Evolutionary conservation across 2,888 invertebrate genomes (phyloP).

Genomic region (Ochropacha duplaris): DNA sequence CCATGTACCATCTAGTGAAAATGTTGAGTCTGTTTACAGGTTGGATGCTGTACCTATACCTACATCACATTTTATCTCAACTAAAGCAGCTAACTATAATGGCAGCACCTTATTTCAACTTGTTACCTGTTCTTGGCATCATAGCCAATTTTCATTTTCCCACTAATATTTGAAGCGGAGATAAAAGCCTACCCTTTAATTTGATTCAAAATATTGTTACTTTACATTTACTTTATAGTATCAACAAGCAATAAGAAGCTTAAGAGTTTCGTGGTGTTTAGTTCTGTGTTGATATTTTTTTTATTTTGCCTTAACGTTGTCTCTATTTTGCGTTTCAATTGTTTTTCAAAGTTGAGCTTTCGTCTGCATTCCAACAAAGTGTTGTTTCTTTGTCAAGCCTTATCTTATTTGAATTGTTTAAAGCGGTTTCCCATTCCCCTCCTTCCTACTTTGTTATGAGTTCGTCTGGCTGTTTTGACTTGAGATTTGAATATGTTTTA

Average conservation of each 20-base stretch:
- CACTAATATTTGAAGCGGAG: neutral
- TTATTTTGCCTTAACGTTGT: neutral
- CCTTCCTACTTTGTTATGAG: slow-evolving; percentile 19
- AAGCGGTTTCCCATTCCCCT: slow-evolving; percentile 19
- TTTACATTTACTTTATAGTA: neutral
- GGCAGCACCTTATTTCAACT: neutral
- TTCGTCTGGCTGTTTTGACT: slow-evolving; percentile 12
- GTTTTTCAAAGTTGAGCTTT: slow-evolving; percentile 6
- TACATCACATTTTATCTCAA: too few relatives aligned
- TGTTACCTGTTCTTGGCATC: neutral
- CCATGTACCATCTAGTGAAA: slow-evolving; percentile 10
- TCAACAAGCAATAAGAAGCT: neutral
- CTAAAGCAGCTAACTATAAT: neutral
- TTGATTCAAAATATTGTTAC: neutral
- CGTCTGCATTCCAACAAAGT: slow-evolving; percentile 17
- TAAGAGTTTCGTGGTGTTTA: too few relatives aligned
- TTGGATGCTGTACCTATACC: neutral
- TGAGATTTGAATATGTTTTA: neutral
- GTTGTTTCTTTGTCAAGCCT: slow-evolving; percentile 27
- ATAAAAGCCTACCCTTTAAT: neutral
- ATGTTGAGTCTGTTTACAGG: neutral
- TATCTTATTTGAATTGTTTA: slow-evolving; percentile 28
- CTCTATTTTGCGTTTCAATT: neutral
- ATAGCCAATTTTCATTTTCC: neutral
- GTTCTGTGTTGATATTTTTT: neutral